These are phyloP conservation scores for Rissa tridactyla DNA, from an alignment of 2,113 vertebrate genomes.

Conservation along the genomic window DNA sequence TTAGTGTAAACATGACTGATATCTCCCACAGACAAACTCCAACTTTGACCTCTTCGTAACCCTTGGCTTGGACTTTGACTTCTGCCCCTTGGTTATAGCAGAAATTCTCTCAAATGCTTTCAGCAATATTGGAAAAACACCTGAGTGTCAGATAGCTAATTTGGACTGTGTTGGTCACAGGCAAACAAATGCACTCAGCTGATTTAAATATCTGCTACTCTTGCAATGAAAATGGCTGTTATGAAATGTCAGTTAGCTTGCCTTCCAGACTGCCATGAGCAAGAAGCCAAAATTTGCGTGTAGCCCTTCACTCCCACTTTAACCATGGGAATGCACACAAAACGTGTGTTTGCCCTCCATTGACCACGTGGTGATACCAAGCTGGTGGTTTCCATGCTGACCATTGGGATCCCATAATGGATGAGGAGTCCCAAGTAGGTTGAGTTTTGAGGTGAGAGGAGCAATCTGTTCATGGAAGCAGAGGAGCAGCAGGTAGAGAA, in stretches of 20 bases:
- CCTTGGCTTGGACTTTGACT: not conserved
- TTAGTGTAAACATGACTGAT: not conserved
- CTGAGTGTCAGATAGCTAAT: not conserved
- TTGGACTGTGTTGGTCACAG: not conserved
- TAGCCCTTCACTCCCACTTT: not conserved
- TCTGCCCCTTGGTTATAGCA: not conserved
- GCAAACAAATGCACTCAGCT: not conserved
- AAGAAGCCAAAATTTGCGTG: not conserved
- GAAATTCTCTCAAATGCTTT: not conserved
- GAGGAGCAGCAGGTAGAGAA: not conserved
- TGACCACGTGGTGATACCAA: not conserved
- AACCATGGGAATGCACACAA: fast-evolving
- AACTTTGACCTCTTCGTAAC: not conserved
- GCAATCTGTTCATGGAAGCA: not conserved
- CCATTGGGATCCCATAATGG: not conserved
- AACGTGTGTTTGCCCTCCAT: not conserved
- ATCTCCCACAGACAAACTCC: not conserved
- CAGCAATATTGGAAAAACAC: not conserved
- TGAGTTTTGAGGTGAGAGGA: not conserved
- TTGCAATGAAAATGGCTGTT: not conserved
- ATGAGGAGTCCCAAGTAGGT: not conserved
- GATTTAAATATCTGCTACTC: not conserved
- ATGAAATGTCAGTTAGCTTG: not conserved
- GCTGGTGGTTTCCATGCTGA: not conserved
- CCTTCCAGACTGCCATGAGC: not conserved